These are phyloP conservation scores for Hippoglossus stenolepis DNA, from an alignment of 2,113 vertebrate genomes.

Conservation along the genomic window DNA sequence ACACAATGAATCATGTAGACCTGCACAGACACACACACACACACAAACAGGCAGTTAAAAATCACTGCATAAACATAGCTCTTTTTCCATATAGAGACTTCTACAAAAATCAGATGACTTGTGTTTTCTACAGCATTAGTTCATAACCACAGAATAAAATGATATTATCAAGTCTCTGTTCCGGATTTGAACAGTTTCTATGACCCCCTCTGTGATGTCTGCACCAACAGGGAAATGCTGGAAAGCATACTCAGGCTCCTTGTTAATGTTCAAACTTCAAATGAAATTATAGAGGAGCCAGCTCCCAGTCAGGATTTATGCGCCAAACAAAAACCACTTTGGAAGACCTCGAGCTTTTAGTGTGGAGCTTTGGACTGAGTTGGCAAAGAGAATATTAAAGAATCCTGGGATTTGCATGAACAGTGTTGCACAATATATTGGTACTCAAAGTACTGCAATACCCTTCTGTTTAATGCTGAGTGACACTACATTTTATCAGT, in stretches of 20 bases:
- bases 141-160: not conserved
- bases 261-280: conserved; percentile 21
- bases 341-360: not conserved
- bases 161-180: not conserved
- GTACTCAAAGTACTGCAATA: not conserved
- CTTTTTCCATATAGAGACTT: not conserved
- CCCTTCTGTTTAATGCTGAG: not conserved
- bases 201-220: conserved; percentile 1
- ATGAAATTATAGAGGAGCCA: not conserved
- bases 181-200: not conserved
- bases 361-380: conserved; percentile 4
- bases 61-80: not conserved
- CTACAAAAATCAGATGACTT: not conserved
- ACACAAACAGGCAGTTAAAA: not conserved
- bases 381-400: conserved; percentile 38
- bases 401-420: conserved; percentile 26
- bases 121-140: too few species aligned
- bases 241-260: not conserved
- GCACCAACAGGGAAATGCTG: not conserved
- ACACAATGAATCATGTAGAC: not conserved
- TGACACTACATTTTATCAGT: not conserved
- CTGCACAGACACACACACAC: not conserved
- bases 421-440: not conserved
- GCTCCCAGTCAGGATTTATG: conserved; percentile 8
- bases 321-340: conserved; percentile 6